phyloP scores from a whole-genome alignment of 2,888 invertebrate species.

The Ametastegia equiseti region DNA sequence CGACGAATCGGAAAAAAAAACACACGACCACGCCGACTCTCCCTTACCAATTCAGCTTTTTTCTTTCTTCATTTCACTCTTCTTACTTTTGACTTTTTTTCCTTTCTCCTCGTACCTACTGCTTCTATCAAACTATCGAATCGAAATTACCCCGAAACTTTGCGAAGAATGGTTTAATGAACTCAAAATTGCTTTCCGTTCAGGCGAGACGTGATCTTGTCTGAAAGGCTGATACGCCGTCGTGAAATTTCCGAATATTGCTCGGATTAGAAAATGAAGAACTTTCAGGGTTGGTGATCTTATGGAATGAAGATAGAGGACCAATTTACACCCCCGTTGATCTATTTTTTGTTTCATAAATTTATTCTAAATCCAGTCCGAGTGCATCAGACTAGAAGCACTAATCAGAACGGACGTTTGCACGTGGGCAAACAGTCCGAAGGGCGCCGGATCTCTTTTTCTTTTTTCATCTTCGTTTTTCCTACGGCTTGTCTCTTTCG shows the following conservation, averaged over 20 bases:
- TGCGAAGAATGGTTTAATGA: constrained; percentile 17
- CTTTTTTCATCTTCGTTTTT: not conserved
- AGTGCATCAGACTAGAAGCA: constrained; percentile 23
- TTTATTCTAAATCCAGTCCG: not conserved
- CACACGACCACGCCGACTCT: not conserved
- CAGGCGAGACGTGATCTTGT: not conserved
- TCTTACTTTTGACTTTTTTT: not conserved
- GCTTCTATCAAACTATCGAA: not conserved
- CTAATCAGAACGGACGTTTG: constrained; percentile 9
- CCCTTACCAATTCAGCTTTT: not conserved
- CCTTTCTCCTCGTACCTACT: not conserved
- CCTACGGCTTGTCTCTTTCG: not conserved
- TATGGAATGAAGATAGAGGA: not conserved
- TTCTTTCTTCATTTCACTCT: not conserved
- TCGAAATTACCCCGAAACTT: not conserved
- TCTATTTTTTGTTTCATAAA: not conserved
- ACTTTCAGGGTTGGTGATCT: not conserved
- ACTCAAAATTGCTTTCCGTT: not conserved
- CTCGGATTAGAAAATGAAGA: not conserved
- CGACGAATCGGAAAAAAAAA: constrained; percentile 1
- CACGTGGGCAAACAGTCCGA: constrained; percentile 9
- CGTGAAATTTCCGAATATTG: not conserved
- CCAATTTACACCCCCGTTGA: not conserved
- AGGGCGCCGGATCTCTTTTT: constrained; percentile 15
- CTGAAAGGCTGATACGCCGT: not conserved